Percentiles rank a stretch among this genome's conserved stretches.
Conservation (phyloP, 2,113 vertebrate genomes). For the Macrotus californicus region DNA sequence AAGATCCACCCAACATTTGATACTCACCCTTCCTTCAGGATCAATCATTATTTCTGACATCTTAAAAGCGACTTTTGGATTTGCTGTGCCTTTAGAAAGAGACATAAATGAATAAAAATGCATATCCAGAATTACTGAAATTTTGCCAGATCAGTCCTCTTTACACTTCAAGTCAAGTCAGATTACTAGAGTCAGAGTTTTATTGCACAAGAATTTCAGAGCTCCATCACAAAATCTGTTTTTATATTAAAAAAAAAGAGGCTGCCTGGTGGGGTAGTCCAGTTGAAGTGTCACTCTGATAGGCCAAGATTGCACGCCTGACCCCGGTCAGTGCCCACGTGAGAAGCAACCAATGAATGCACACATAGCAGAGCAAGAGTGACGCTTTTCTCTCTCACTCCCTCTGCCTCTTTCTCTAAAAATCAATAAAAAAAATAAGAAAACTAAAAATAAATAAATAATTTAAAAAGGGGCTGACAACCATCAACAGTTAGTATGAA, state of each 20-base stretch:
- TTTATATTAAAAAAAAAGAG: not conserved
- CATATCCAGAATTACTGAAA: not conserved
- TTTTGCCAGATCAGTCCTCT: conserved; percentile 16
- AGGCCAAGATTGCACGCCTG: not conserved
- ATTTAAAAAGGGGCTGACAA: not conserved
- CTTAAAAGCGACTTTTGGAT: conserved; percentile 89
- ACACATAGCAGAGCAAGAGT: not conserved
- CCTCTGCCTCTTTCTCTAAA: not conserved
- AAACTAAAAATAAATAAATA: not conserved
- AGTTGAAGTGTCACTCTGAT: not conserved
- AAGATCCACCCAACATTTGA: conserved; percentile 32
- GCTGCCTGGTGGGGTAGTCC: not conserved
- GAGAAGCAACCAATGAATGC: not conserved
- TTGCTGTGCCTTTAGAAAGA: conserved; percentile 82
- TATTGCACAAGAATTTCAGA: not conserved
- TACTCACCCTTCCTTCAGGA: conserved; percentile 83
- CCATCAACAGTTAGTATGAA: not conserved
- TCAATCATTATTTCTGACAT: conserved; percentile 83
- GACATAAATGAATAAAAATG: conserved; percentile 53
- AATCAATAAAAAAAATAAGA: not conserved
- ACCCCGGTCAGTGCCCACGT: not conserved
- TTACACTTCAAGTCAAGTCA: not conserved
- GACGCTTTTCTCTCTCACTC: not conserved
- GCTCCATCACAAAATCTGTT: not conserved
- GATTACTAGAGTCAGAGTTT: not conserved